Percentiles rank a stretch among this genome's conserved stretches.
Conservation (phyloP, 1,140 invertebrate genomes). For the Apis dorsata region DNA sequence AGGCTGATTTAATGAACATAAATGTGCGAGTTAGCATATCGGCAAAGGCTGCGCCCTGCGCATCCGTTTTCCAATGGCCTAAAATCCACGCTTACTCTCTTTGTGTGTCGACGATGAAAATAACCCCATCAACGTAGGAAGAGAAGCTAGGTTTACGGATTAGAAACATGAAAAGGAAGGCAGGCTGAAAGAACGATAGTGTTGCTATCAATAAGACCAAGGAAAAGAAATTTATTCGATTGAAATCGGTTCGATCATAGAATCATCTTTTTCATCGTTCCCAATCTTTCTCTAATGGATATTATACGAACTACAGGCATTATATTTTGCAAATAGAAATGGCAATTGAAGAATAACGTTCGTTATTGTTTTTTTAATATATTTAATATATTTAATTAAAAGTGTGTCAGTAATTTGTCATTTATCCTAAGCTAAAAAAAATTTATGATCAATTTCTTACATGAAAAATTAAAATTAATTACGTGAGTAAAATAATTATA, state of each 20-base stretch:
- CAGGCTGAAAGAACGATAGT: neutral
- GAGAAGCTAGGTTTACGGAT: slow-evolving; percentile 16
- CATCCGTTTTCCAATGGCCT: slow-evolving; percentile 69
- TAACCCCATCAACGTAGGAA: slow-evolving; percentile 58
- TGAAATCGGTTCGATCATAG: slow-evolving; percentile 1
- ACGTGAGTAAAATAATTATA: too few species aligned
- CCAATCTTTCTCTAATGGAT: slow-evolving; percentile 35
- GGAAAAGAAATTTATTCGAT: neutral
- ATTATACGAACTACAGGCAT: neutral
- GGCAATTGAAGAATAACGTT: neutral
- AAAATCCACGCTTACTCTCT: slow-evolving; percentile 55
- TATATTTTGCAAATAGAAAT: neutral
- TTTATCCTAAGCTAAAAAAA: neutral
- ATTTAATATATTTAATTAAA: neutral
- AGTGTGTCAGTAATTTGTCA: neutral
- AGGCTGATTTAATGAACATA: slow-evolving; percentile 42
- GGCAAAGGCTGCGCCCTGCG: slow-evolving; percentile 60
- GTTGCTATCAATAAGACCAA: neutral
- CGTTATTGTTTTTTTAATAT: neutral
- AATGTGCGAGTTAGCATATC: slow-evolving; percentile 22
- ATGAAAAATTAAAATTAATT: neutral
- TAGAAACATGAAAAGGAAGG: slow-evolving; percentile 10
- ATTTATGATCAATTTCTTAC: neutral
- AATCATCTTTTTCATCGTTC: slow-evolving; percentile 8
- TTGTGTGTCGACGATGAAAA: slow-evolving; percentile 36